A percentile compares a stretch with the other conserved stretches of the same genome.
Conservation (phyloP, 2,113 vertebrate genomes). For the Campylorhamphus procurvoides region DNA sequence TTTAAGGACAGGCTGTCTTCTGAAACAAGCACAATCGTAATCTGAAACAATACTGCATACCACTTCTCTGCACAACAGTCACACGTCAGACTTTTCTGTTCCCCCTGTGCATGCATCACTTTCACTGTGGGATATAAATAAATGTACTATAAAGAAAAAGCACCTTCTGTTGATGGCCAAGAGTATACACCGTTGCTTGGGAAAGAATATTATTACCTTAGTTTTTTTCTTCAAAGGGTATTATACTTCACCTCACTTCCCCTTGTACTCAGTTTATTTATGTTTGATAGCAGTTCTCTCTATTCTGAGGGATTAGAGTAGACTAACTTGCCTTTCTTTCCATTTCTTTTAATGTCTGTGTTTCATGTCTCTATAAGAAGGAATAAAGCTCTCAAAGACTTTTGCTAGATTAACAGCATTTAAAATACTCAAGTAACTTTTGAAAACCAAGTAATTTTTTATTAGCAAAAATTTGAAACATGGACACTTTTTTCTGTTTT, state of each 20-base stretch:
- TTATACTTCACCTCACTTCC: constrained; percentile 1
- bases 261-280: constrained; percentile 43
- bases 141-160: neutral
- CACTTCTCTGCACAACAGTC: neutral
- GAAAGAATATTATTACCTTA: constrained; percentile 15
- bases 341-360: constrained; percentile 72
- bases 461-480: neutral
- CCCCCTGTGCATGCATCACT: neutral
- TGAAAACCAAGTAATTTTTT: neutral
- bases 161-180: neutral
- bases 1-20: neutral
- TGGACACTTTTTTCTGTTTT: neutral
- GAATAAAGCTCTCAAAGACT: neutral
- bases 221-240: neutral
- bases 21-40: neutral
- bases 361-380: constrained; percentile 4
- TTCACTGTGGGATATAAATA: neutral
- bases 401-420: neutral
- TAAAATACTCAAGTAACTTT: neutral
- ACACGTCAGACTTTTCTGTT: neutral
- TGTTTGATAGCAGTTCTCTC: constrained; percentile 52
- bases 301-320: constrained; percentile 68
- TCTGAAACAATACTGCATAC: neutral
- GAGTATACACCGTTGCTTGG: neutral
- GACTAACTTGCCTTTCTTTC: constrained; percentile 69